A percentile compares a stretch with the other conserved stretches of the same genome.
phyloP scores from a whole-genome alignment of 1,140 invertebrate species.

The Diorhabda elongata region DNA sequence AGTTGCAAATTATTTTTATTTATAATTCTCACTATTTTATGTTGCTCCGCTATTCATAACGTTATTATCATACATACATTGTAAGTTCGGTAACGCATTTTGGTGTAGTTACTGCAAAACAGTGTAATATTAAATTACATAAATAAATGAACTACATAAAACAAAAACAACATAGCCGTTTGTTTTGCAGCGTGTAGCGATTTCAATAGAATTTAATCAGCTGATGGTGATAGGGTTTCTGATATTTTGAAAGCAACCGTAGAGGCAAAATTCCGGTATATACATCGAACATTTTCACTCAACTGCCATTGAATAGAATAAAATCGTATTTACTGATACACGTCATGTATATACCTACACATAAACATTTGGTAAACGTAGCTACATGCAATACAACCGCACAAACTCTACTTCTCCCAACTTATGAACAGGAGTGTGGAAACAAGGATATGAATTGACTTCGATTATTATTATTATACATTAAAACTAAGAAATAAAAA shows the following conservation, averaged over 20 bases:
- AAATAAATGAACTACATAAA: neutral
- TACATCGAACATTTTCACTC: neutral
- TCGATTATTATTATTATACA: too few relatives aligned
- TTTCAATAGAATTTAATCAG: constrained; percentile 3
- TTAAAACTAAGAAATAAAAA: too few relatives aligned
- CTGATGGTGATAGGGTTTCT: neutral
- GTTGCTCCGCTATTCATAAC: too few relatives aligned
- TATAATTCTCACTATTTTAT: too few relatives aligned
- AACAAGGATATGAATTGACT: too few relatives aligned
- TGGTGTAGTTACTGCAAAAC: too few relatives aligned
- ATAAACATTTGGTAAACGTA: neutral
- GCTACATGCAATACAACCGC: neutral
- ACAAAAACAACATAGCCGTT: constrained; percentile 2
- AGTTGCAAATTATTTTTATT: too few relatives aligned
- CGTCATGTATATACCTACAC: neutral
- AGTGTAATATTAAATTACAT: neutral
- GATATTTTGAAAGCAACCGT: neutral
- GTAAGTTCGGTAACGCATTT: too few relatives aligned
- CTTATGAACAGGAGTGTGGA: too few relatives aligned
- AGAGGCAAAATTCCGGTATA: neutral
- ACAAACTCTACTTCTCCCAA: neutral
- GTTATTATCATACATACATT: too few relatives aligned
- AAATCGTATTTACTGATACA: neutral
- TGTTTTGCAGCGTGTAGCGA: neutral
- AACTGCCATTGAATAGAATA: neutral